phyloP scores from a whole-genome alignment of 2,888 invertebrate species.

The Girardia tigrina region DNA sequence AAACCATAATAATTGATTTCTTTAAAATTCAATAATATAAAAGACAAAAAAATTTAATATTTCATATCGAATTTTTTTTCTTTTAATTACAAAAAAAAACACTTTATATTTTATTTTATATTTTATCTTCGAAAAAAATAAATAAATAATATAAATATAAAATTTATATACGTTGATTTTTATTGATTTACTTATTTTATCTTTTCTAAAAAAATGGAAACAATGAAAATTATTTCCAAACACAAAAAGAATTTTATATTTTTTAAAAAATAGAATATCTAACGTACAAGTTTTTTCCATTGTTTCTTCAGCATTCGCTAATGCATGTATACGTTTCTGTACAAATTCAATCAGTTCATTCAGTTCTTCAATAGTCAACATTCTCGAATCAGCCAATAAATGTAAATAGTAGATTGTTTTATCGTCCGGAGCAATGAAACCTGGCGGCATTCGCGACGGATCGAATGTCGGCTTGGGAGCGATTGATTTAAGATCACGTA shows the following conservation, averaged over 20 bases:
- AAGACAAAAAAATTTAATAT: too few species aligned
- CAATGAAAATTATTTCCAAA: not conserved
- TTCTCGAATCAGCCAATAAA: constrained; percentile 67
- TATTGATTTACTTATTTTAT: not conserved
- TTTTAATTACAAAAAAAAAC: too few species aligned
- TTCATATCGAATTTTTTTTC: too few species aligned
- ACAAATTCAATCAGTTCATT: constrained; percentile 40
- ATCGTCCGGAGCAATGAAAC: constrained; percentile 42
- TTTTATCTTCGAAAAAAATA: not conserved
- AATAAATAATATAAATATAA: too few species aligned
- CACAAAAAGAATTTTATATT: too few species aligned
- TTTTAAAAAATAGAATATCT: not conserved
- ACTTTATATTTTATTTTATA: not conserved
- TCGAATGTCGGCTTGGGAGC: constrained; percentile 38
- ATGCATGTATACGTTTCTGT: not conserved
- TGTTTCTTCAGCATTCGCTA: constrained; percentile 5
- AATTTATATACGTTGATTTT: too few species aligned
- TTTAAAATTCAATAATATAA: not conserved
- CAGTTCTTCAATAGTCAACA: constrained; percentile 45
- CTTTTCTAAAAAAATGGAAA: not conserved
- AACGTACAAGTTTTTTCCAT: not conserved
- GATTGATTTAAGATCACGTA: constrained; percentile 39
- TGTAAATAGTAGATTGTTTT: constrained; percentile 56
- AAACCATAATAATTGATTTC: not conserved
- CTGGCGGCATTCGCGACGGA: constrained; percentile 37